phyloP scores from a whole-genome alignment of 2,797 vertebrate species.

The Anabas testudineus region DNA sequence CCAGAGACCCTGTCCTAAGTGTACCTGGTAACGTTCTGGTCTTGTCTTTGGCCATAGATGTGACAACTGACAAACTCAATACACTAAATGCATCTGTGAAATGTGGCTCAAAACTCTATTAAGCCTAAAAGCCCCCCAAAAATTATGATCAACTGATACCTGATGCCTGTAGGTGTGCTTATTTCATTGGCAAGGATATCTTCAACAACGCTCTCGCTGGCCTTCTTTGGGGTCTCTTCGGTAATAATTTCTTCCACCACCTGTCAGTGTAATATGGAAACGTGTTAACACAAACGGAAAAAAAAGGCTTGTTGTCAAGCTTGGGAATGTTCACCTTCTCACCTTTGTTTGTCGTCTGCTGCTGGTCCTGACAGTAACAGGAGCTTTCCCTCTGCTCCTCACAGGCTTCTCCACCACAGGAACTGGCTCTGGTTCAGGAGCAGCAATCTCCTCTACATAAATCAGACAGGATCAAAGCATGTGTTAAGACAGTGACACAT shows the following conservation, averaged over 20 bases:
- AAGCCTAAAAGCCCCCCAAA: not conserved
- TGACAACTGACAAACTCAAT: not conserved
- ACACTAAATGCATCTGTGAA: not conserved
- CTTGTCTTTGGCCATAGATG: not conserved
- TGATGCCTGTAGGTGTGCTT: conserved; percentile 93
- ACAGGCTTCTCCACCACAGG: conserved; percentile 88
- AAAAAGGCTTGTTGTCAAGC: not conserved
- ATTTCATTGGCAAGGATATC: conserved; percentile 94
- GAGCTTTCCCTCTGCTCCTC: conserved; percentile 87
- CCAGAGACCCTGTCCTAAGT: not conserved
- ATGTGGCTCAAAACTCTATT: not conserved
- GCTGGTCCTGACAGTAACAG: conserved; percentile 86
- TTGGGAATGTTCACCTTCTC: conserved; percentile 15
- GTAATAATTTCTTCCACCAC: conserved; percentile 83
- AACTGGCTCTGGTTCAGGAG: conserved; percentile 81
- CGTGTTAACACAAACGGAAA: conserved; percentile 8
- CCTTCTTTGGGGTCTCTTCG: conserved; percentile 83
- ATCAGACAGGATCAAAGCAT: not conserved
- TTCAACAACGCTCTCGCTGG: conserved; percentile 90
- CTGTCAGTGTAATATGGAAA: conserved; percentile 65
- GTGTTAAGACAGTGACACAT: not conserved
- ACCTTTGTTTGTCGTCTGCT: conserved; percentile 91
- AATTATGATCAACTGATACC: conserved; percentile 73
- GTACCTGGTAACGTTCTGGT: not conserved
- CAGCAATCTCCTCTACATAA: conserved; percentile 69